Evolutionary conservation across 2,113 vertebrate genomes (phyloP).

Genomic region (Nettapus auritus): DNA sequence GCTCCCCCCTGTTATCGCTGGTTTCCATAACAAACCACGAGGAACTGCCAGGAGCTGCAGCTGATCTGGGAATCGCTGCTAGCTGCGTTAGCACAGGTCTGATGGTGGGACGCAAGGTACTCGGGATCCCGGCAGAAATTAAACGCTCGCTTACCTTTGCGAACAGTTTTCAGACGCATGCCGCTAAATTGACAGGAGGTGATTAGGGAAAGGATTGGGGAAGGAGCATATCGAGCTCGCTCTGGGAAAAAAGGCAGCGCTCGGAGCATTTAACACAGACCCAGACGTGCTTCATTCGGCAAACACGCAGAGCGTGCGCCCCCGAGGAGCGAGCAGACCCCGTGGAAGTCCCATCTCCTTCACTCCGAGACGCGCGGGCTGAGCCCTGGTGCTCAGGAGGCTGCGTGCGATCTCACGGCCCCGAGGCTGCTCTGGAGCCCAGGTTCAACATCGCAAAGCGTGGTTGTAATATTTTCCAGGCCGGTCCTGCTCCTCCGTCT

Average conservation of each 20-base stretch:
- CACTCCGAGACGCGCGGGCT: rapidly evolving
- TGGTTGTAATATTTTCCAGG: constrained; percentile 10
- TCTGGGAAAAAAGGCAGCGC: background rate
- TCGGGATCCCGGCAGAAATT: background rate
- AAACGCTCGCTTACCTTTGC: background rate
- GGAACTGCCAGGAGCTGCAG: background rate
- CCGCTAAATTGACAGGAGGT: background rate
- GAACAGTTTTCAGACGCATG: background rate
- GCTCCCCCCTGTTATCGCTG: background rate
- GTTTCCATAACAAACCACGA: background rate
- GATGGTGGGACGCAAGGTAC: background rate
- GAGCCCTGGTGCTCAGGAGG: background rate
- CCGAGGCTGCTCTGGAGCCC: background rate
- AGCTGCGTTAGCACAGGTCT: background rate
- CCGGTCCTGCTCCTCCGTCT: background rate
- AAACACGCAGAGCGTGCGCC: rapidly evolving
- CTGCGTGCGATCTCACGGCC: background rate
- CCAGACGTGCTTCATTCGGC: background rate
- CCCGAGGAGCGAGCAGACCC: background rate
- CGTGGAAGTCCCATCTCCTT: background rate
- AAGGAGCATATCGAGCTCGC: background rate
- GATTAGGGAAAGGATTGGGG: background rate
- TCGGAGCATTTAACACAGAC: background rate
- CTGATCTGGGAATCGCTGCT: background rate
- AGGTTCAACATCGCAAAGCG: constrained; percentile 13